A percentile compares a stretch with the other conserved stretches of the same genome.
These are phyloP conservation scores for Hofmannophila pseudospretella DNA, from an alignment of 2,888 invertebrate species.

Conservation along the genomic window DNA sequence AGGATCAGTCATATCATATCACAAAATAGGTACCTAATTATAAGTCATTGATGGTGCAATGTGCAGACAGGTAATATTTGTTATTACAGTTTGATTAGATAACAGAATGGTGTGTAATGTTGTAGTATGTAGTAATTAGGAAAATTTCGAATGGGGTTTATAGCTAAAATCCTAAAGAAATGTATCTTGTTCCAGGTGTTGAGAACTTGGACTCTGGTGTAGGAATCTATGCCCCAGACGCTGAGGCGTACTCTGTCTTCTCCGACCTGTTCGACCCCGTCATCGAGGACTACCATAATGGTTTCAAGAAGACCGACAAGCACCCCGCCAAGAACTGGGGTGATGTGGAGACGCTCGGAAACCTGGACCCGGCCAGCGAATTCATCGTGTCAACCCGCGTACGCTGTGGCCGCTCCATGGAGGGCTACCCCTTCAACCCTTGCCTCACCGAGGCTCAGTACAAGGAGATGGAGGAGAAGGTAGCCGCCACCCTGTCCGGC, in stretches of 20 bases:
- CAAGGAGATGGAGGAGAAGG: conserved; percentile 97
- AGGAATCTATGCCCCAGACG: conserved; percentile 98
- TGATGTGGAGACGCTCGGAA: conserved; percentile 92
- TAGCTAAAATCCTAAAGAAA: too few species aligned
- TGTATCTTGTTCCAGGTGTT: conserved; percentile 88
- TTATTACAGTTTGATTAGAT: too few species aligned
- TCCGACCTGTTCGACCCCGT: conserved; percentile 97
- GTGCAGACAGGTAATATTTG: too few species aligned
- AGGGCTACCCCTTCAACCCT: conserved; percentile 98
- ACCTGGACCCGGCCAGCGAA: conserved; percentile 94
- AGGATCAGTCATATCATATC: too few species aligned
- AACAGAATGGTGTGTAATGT: too few species aligned
- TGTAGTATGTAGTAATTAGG: too few species aligned
- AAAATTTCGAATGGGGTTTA: too few species aligned
- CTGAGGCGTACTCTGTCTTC: conserved; percentile 95
- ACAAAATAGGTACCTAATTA: too few species aligned
- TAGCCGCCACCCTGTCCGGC: conserved; percentile 87
- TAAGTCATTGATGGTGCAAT: too few species aligned
- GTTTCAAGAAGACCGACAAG: conserved; percentile 95
- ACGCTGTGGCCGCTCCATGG: conserved; percentile 95
- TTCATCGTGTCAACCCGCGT: conserved; percentile 97
- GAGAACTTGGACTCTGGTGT: conserved; percentile 98
- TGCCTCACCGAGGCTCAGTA: conserved; percentile 97
- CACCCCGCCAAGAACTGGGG: conserved; percentile 97
- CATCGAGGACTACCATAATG: conserved; percentile 97